Base-by-base conservation (phyloP, 2,113 vertebrate species). In the Sylvia atricapilla region DNA sequence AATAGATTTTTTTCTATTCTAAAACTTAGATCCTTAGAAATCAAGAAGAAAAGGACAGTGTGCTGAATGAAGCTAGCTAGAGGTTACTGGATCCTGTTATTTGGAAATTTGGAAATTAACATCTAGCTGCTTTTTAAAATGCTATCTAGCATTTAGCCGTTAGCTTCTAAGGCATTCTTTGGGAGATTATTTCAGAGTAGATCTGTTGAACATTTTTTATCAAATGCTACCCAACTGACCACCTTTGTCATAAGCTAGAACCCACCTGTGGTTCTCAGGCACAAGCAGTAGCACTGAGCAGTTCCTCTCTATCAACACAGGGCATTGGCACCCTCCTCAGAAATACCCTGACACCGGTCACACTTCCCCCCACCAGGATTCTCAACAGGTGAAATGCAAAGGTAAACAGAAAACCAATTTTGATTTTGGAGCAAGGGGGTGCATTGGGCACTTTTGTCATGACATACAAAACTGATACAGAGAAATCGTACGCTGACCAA, bases 1-100 rank as follows among this genome's bases (percentile, higher is more conserved):
- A 96, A 96, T 52, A 96, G 95, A 91, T 28, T 66, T 82, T 90
- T 83, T 80, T 73, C 39, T 86, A 44, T 60, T 75, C 89, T 94
- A 76, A 79, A 73, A 35, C 63, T 89, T 81, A 74, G 7, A 43
- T 49, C 18, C 50, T 87, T 86, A 56, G 58, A 73, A 95, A 64
- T 18, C 43, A 60, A 44, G 73, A 76, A 60, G 49, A 49, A 49
- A 33, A 90, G 82, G 84, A 79, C 23, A 59, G 14, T 31, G 63
- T 73, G 79, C 73, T 81, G 63, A 91, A 90, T 2, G 2, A 82
- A 66, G 41, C 76, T 73, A 87, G 37, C 66, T n/a, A 88, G 62
- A 62, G 49, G 79, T 74, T 14, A 72, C 23, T 63, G n/a, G 62
- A 79, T 74, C 28, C 63, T 78, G 52, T 39, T 49, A 62, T 37